These are phyloP conservation scores for Zygogramma bicolorata DNA, from an alignment of 2,888 invertebrate genomes.

Conservation along the genomic window DNA sequence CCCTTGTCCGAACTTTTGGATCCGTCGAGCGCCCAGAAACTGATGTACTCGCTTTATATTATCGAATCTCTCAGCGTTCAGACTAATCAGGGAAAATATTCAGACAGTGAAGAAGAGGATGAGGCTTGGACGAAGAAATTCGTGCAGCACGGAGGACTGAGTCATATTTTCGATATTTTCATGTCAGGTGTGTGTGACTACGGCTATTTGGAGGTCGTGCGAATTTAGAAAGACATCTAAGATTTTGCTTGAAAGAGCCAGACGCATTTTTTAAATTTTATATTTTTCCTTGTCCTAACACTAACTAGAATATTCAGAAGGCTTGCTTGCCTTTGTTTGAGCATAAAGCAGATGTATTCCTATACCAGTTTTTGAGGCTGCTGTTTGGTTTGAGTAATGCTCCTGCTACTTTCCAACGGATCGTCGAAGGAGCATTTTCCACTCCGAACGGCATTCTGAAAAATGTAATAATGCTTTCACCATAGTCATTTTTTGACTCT, in stretches of 20 bases:
- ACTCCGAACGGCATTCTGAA: not conserved
- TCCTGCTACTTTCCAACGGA: not conserved
- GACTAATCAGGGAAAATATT: constrained; percentile 47
- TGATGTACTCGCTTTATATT: constrained; percentile 95
- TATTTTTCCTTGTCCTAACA: no score
- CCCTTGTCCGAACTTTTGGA: constrained; percentile 83
- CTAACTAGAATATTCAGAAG: no score
- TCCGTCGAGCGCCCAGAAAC: constrained; percentile 90
- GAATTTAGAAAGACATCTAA: not conserved
- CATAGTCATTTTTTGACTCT: not conserved
- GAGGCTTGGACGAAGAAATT: constrained; percentile 82
- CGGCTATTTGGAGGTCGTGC: not conserved
- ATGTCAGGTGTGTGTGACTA: constrained; percentile 76
- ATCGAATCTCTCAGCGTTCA: constrained; percentile 78
- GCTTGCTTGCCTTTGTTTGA: not conserved
- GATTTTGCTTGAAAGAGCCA: no score
- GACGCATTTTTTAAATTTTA: no score
- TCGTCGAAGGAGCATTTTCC: not conserved
- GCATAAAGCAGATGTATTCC: no score
- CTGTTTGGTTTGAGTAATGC: not conserved
- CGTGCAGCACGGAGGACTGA: constrained; percentile 87
- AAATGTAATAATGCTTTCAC: not conserved
- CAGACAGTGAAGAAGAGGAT: constrained; percentile 50
- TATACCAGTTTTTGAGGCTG: not conserved
- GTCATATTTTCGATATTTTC: constrained; percentile 91